phyloP scores from a whole-genome alignment of 2,888 invertebrate species.

The Cantharis lateralis region DNA sequence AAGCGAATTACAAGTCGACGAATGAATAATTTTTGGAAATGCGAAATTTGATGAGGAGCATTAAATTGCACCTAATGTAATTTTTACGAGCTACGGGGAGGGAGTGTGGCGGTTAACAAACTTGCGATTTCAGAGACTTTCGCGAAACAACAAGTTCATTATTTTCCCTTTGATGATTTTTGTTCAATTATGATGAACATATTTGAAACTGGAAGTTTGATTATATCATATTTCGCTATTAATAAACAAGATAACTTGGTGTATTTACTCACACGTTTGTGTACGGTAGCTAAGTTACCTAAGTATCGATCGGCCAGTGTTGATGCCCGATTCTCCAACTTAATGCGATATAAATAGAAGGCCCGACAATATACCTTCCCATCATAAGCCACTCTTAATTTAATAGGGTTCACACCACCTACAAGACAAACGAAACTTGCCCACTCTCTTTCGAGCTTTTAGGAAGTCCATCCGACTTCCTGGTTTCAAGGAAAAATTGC shows the following conservation, averaged over 20 bases:
- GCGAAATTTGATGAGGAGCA: background rate
- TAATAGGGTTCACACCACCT: background rate
- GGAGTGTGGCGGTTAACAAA: background rate
- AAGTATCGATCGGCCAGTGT: background rate
- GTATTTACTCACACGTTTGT: background rate
- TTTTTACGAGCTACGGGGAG: background rate
- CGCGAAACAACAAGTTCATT: background rate
- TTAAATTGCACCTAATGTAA: background rate
- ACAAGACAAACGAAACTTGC: background rate
- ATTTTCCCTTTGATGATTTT: background rate
- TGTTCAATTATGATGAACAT: background rate
- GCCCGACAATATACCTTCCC: background rate
- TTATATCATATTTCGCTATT: background rate
- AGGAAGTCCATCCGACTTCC: background rate
- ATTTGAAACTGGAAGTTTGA: background rate
- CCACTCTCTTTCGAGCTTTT: background rate
- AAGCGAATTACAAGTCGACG: background rate
- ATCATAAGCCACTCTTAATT: background rate
- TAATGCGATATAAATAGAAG: background rate
- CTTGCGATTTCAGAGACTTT: too few relatives aligned
- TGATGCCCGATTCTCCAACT: background rate
- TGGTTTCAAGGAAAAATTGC: background rate
- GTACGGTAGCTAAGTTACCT: background rate
- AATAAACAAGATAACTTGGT: background rate
- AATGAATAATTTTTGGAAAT: background rate